Evolutionary conservation across 2,797 vertebrate species (phyloP), one percentile per base, ranked within the genome.

Genomic region (Alca torda): DNA sequence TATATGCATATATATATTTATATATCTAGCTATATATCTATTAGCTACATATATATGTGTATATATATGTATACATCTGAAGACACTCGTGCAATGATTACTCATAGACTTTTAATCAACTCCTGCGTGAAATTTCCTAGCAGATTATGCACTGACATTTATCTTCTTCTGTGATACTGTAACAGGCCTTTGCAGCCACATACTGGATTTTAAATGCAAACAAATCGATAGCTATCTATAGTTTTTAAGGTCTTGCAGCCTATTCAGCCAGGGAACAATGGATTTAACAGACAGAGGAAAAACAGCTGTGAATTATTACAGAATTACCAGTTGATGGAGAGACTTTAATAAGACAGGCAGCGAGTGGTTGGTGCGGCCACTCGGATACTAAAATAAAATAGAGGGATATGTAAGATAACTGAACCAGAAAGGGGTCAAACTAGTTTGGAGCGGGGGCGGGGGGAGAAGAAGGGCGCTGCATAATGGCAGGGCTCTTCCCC

Each of bases 81-180:
- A 96, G 84, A 45, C 37, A 57, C 69, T 93, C 84, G 93, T 95
- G 96, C 95, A 97, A 94, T 97, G 96, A 96, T 89, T 93, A 96
- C 96, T 94, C 80, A 77, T 88, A 88, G 96, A 96, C 96, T 98
- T 97, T 61, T 92, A 93, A 96, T 95, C 88, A 69, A 96, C 83
- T 96, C 74, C 86, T 93, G 20, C 87, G 89, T 93, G 93, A 95
- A 88, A 96, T 92, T 91, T 85, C 96, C 74, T 95, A 93, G 89
- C 94, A 81, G 89, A 91, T 96, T 96, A 94, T 95, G 97, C 97
- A 97, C 97, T 98, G 97, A 97, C 86, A 93, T 96, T 94, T 95
- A 92, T 97, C 96, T 92, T 96, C 84, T 63, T 79, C 75, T 87
- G 75, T 94, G 87, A 75, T 96, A 93, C 70, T 81, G 60, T 90